Evolutionary conservation across 2,113 vertebrate genomes (phyloP).

Genomic region (Haplotaxodon microlepis): DNA sequence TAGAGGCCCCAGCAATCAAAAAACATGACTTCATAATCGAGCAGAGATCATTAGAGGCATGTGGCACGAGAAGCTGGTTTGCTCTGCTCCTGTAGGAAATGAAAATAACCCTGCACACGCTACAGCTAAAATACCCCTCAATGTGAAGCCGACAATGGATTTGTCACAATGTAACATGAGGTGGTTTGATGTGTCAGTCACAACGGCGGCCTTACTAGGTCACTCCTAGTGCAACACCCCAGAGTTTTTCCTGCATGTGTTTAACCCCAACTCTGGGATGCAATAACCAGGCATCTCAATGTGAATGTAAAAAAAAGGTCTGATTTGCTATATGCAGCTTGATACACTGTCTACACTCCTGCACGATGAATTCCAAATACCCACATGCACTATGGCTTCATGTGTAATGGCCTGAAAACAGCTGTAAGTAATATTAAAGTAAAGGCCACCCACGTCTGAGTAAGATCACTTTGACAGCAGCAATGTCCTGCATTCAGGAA

Average conservation of each 20-base stretch:
- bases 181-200: not conserved
- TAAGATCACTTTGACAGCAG: not conserved
- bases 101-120: not conserved
- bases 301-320: not conserved
- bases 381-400: not conserved
- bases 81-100: not conserved
- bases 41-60: slow-evolving; percentile 10
- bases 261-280: not conserved
- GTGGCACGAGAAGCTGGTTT: not conserved
- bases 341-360: not conserved
- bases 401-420: not conserved
- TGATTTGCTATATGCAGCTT: not conserved
- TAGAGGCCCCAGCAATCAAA: not conserved
- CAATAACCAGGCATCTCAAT: not conserved
- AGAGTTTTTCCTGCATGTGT: not conserved
- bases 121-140: not conserved
- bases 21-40: slow-evolving; percentile 30
- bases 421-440: not conserved
- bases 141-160: not conserved
- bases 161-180: not conserved
- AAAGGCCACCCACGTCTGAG: not conserved
- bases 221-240: not conserved
- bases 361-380: not conserved
- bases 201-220: not conserved
- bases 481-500: not conserved